Evolutionary conservation across 2,113 vertebrate genomes (phyloP).

Genomic region (Dermatemys mawii): DNA sequence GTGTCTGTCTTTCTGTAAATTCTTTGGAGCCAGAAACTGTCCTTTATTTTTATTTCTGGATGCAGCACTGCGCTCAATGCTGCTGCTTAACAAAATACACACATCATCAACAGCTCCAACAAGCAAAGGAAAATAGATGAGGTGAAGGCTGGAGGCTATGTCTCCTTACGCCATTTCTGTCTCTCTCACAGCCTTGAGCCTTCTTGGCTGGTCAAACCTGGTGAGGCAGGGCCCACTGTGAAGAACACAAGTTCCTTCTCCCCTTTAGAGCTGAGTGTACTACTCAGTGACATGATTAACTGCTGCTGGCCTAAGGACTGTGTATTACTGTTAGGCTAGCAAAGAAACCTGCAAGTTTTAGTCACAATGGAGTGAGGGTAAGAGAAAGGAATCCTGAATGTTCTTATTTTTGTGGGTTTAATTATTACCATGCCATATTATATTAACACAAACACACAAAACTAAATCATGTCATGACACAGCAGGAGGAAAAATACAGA

Average conservation of each 20-base stretch:
- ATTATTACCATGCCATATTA: neutral
- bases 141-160: neutral
- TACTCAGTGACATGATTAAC: neutral
- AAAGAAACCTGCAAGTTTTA: neutral
- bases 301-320: rapidly evolving
- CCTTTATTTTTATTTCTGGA: neutral
- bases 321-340: neutral
- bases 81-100: neutral
- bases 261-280: neutral
- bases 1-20: neutral
- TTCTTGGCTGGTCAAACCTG: neutral
- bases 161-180: neutral
- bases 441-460: neutral
- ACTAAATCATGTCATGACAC: neutral
- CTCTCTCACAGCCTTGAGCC: neutral
- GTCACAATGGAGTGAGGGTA: neutral
- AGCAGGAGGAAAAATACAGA: rapidly evolving
- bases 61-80: rapidly evolving
- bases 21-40: neutral
- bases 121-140: neutral
- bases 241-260: neutral
- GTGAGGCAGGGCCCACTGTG: neutral
- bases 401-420: neutral
- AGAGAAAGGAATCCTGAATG: neutral
- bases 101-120: neutral